These are phyloP conservation scores for Apistogramma diplotaenia DNA, from an alignment of 2,113 vertebrate genomes.

Conservation along the genomic window DNA sequence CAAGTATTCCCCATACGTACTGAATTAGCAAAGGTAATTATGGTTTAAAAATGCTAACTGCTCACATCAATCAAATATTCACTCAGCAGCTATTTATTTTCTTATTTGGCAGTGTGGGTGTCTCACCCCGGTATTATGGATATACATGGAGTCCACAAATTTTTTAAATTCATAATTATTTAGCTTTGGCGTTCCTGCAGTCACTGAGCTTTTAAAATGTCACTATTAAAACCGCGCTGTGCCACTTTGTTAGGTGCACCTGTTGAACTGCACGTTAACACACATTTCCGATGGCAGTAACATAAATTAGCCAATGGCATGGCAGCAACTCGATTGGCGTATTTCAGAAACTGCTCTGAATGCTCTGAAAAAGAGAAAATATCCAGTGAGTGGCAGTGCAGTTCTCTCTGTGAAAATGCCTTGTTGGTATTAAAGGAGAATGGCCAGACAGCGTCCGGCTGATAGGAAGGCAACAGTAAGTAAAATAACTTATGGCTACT, in stretches of 20 bases:
- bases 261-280: background rate
- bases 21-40: slow-evolving; percentile 3
- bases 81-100: background rate
- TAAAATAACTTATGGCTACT: too few relatives aligned
- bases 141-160: background rate
- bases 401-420: too few relatives aligned
- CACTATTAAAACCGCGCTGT: background rate
- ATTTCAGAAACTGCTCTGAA: background rate
- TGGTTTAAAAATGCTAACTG: background rate
- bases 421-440: too few relatives aligned
- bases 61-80: background rate
- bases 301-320: background rate
- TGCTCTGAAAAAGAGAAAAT: background rate
- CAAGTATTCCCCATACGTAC: background rate
- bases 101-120: background rate
- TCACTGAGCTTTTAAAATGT: background rate
- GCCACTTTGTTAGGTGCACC: background rate
- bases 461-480: too few relatives aligned
- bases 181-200: background rate
- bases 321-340: background rate
- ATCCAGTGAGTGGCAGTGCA: too few relatives aligned
- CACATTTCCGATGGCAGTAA: background rate
- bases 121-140: background rate
- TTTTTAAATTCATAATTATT: background rate
- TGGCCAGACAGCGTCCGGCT: too few relatives aligned